Conservation (phyloP, 2,888 invertebrate genomes). For the Iphiclides podalirius region DNA sequence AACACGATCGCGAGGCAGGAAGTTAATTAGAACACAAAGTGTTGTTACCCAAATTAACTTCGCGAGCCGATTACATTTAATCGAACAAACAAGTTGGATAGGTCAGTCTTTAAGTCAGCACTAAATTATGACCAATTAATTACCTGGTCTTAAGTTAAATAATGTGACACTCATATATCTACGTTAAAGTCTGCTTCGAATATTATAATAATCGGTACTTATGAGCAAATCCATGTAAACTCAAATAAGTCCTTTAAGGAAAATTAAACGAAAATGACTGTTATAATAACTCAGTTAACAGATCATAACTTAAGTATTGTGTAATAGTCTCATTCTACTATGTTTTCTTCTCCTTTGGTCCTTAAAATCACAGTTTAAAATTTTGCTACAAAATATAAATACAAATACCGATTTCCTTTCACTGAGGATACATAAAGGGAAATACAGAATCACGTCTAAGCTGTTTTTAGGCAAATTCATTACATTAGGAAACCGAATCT, state of each 20-base stretch:
- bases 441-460: not conserved
- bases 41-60: slow-evolving; percentile 64
- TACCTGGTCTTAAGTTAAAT: slow-evolving; percentile 71
- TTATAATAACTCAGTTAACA: too few relatives aligned
- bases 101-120: slow-evolving; percentile 64
- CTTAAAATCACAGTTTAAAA: too few relatives aligned
- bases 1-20: slow-evolving; percentile 33
- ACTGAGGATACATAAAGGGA: not conserved
- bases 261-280: too few relatives aligned
- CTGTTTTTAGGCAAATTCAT: not conserved
- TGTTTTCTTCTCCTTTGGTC: too few relatives aligned
- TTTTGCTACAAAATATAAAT: too few relatives aligned
- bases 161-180: slow-evolving; percentile 63
- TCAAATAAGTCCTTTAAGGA: too few relatives aligned
- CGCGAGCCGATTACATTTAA: slow-evolving; percentile 39
- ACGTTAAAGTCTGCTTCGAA: slow-evolving; percentile 9
- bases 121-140: slow-evolving; percentile 77
- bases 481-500: not conserved
- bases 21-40: slow-evolving; percentile 61
- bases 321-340: too few relatives aligned
- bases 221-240: too few relatives aligned
- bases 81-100: slow-evolving; percentile 48
- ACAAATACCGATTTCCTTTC: too few relatives aligned
- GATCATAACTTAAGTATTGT: too few relatives aligned
- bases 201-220: slow-evolving; percentile 1